phyloP scores from a whole-genome alignment of 2,888 invertebrate genomes.

The Lasioglossum calceatum region DNA sequence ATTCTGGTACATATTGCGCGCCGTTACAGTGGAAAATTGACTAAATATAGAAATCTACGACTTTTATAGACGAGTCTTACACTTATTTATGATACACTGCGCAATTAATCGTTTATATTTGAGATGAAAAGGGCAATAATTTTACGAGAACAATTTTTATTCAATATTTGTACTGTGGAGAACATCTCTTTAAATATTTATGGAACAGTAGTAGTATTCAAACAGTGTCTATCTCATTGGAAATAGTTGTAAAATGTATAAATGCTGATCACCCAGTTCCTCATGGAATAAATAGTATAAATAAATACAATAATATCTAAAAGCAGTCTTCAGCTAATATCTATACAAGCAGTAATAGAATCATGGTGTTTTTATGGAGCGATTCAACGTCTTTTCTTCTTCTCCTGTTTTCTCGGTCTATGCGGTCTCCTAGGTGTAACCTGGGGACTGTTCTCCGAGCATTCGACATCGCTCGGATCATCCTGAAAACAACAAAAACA shows the following conservation, averaged over 20 bases:
- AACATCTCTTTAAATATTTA: neutral
- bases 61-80: too few relatives aligned
- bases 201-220: neutral
- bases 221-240: neutral
- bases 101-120: too few relatives aligned
- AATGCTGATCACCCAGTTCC: slow-evolving; percentile 4
- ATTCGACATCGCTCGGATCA: slow-evolving; percentile 91
- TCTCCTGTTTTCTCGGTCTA: slow-evolving; percentile 88
- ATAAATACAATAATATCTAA: slow-evolving; percentile 1
- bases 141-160: slow-evolving; percentile 9
- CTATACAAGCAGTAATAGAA: neutral
- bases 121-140: neutral
- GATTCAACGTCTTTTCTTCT: slow-evolving; percentile 86
- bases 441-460: slow-evolving; percentile 90
- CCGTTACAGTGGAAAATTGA: neutral
- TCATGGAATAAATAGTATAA: neutral
- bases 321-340: slow-evolving; percentile 23
- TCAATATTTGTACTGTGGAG: neutral
- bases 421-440: slow-evolving; percentile 89
- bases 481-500: slow-evolving; percentile 82
- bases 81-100: too few relatives aligned
- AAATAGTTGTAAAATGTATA: slow-evolving; percentile 11
- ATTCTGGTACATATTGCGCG: neutral
- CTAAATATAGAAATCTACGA: too few relatives aligned
- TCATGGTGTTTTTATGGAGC: neutral